These are phyloP conservation scores for Anthopleura sola DNA, from an alignment of 64 coral and sea anemone species.

Conservation along the genomic window DNA sequence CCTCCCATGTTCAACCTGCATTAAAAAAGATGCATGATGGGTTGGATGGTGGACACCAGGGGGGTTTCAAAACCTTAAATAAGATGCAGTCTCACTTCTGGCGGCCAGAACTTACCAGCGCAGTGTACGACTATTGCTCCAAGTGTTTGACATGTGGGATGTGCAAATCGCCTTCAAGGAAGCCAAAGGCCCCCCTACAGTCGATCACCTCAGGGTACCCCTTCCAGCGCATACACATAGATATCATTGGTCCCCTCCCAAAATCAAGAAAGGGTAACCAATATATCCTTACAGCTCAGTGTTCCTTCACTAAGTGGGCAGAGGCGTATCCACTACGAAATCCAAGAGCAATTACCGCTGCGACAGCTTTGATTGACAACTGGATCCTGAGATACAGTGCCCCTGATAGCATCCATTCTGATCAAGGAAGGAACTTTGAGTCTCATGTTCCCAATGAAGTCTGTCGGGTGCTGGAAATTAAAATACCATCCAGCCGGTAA, in stretches of 20 bases:
- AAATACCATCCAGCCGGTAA: constrained; percentile 38
- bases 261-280: constrained; percentile 22
- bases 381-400: constrained; percentile 44
- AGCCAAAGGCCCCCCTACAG: constrained; percentile 18
- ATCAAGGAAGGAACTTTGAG: constrained; percentile 39
- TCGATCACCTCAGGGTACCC: constrained; percentile 8
- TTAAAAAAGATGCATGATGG: background rate
- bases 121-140: constrained; percentile 23
- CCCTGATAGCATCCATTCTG: constrained; percentile 60
- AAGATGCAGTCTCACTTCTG: constrained; percentile 44
- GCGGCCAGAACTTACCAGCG: constrained; percentile 15
- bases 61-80: constrained; percentile 19
- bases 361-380: constrained; percentile 26
- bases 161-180: background rate
- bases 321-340: constrained; percentile 41
- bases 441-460: constrained; percentile 41
- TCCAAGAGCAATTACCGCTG: constrained; percentile 31
- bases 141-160: constrained; percentile 31
- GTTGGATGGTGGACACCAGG: constrained; percentile 1
- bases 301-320: constrained; percentile 49
- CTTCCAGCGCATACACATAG: constrained; percentile 23
- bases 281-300: constrained; percentile 7
- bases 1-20: background rate
- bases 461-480: background rate
- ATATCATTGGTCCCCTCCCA: constrained; percentile 38